phyloP scores from a whole-genome alignment of 64 coral and sea anemone species.

The Montipora capricornis region DNA sequence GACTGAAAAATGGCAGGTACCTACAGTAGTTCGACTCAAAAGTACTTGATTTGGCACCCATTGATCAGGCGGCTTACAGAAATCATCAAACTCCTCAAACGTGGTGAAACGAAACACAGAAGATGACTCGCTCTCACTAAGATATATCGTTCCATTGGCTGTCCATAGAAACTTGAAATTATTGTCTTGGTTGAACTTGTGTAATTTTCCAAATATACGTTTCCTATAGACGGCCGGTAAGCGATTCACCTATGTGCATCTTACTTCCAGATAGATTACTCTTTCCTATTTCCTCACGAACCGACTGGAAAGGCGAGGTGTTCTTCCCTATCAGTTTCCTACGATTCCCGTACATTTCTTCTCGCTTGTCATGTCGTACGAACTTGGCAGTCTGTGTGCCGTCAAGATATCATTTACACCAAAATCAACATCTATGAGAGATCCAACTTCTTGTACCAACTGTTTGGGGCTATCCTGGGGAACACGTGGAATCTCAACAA shows the following conservation, averaged over 20 bases:
- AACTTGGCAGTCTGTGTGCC: too few species aligned
- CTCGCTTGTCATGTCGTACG: too few species aligned
- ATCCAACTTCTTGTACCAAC: constrained; percentile 16
- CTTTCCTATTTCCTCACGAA: neutral
- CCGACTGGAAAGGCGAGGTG: constrained; percentile 10
- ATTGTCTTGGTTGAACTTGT: constrained; percentile 43
- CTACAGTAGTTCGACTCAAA: too few species aligned
- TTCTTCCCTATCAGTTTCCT: constrained; percentile 15
- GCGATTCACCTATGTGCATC: constrained; percentile 61
- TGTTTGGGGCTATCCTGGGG: constrained; percentile 18
- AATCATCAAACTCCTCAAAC: too few species aligned
- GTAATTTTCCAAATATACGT: constrained; percentile 33
- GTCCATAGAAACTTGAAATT: constrained; percentile 66
- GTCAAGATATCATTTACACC: neutral
- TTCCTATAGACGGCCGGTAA: constrained; percentile 37
- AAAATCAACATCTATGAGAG: constrained; percentile 13
- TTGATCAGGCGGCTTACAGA: too few species aligned
- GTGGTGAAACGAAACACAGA: too few species aligned
- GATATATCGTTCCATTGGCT: too few species aligned
- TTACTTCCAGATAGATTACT: neutral
- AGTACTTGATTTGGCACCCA: too few species aligned
- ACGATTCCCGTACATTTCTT: too few species aligned
- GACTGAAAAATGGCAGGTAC: too few species aligned
- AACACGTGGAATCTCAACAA: neutral
- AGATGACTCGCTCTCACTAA: too few species aligned